Conservation (phyloP, 2,113 vertebrate genomes). For the Philantomba maxwellii region DNA sequence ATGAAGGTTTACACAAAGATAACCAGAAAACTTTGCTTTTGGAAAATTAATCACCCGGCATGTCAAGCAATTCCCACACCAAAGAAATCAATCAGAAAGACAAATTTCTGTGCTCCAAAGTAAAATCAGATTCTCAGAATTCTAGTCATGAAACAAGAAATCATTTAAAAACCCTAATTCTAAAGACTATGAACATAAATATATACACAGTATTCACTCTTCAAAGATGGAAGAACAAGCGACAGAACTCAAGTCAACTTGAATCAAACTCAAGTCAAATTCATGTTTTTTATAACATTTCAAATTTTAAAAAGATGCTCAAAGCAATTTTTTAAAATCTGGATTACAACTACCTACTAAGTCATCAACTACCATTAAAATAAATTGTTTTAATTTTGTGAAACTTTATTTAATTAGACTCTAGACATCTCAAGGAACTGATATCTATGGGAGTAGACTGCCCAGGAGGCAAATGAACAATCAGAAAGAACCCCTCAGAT, state of each 20-base stretch:
- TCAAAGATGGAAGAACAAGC: neutral
- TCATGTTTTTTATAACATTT: neutral
- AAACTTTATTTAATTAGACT: conserved; percentile 22
- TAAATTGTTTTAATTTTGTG: neutral
- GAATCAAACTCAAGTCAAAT: neutral
- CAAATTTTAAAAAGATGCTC: neutral
- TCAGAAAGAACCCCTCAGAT: neutral
- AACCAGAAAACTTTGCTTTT: neutral
- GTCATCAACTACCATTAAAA: neutral
- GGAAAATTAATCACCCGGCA: neutral
- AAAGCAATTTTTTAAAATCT: neutral
- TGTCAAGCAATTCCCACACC: neutral
- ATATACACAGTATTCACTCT: neutral
- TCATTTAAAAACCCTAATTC: neutral
- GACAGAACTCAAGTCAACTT: neutral
- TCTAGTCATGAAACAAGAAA: neutral
- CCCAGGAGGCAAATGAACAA: neutral
- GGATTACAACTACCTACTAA: neutral
- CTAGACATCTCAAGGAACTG: neutral
- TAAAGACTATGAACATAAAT: neutral
- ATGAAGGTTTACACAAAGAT: neutral
- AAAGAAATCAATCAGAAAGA: conserved; percentile 11
- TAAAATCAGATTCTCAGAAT: neutral
- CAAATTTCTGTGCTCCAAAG: neutral
- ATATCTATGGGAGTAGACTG: neutral